Evolutionary conservation across 2,888 invertebrate genomes (phyloP), one percentile per base, ranked within the genome.

Genomic region (Stenodema calcarata): DNA sequence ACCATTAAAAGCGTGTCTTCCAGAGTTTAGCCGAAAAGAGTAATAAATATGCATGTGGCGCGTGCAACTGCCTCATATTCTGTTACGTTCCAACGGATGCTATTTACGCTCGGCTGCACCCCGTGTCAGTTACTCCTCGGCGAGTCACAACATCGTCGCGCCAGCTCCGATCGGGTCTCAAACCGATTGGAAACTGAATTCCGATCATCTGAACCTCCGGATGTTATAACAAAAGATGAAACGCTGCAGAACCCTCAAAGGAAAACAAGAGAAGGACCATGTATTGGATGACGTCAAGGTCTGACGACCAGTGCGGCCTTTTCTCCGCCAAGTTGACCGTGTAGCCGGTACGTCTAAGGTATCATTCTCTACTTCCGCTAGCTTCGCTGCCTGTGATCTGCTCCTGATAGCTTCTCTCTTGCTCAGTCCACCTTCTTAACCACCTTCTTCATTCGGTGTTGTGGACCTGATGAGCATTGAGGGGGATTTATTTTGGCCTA

Each of bases 231-330:
- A 27, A 62, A 23, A 62, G 62, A 18, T 62, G 11, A 23, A 62
- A 23, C 62, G 62, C 23, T 27, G 27, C 23, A 62, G 23, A 62
- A 27, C 18, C 62, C 6, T 6, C 0, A 18, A 23, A 62, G 62
- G n/a, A 50, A n/a, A 50, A n/a, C 16, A 16, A 0, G 23, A 23
- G 62, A 3, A 2, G 1, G 62, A 23, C 18, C 23, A 78, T 44
- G 80, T 80, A 80, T 80, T 80, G 62, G 54, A 80, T 80, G 80
- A 80, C 80, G 80, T 80, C 80, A 35, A 28, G 80, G 80, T 80
- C 80, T 35, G 80, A 27, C 42, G 80, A 47, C 12, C 79, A 44
- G n/a, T 12, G 27, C 11, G 79, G 30, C 47, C 44, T 16, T 16
- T 16, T 44, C 44, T 78, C 44, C 6, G 12, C 80, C 80, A 80